phyloP scores from a whole-genome alignment of 2,797 vertebrate species.

The Scleropages formosus region DNA sequence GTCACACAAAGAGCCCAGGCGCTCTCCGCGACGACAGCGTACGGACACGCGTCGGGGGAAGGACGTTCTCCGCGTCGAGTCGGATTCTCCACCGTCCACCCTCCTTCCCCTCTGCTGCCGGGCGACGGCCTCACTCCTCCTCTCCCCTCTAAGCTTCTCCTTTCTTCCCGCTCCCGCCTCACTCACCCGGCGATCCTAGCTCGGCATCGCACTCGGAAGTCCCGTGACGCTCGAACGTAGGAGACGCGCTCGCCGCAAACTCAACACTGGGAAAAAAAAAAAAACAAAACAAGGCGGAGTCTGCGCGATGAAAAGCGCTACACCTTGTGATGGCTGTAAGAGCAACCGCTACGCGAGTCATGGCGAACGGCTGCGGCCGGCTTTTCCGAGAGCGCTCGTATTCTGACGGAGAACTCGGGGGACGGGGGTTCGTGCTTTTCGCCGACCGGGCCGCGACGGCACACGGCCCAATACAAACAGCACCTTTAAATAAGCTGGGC shows the following conservation, averaged over 20 bases:
- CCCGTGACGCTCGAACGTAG: no score
- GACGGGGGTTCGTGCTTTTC: slow-evolving; percentile 23
- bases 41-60: neutral
- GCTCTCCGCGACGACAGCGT: neutral
- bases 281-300: neutral
- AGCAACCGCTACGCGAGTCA: no score
- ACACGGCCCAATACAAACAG: neutral
- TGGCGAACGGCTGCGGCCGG: no score
- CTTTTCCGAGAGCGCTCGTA: neutral
- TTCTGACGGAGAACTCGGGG: slow-evolving; percentile 22
- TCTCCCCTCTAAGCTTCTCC: neutral
- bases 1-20: neutral
- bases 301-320: neutral
- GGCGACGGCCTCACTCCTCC: neutral
- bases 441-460: neutral
- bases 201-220: neutral
- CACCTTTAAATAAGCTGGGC: neutral
- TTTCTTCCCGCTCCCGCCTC: neutral
- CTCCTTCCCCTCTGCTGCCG: neutral
- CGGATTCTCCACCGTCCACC: neutral
- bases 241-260: no score
- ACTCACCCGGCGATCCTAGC: neutral
- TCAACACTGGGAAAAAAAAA: neutral
- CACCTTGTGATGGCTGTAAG: neutral
- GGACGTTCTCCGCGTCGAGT: neutral